Conservation (phyloP, 2,888 invertebrate genomes). For the Limnephilus rhombicus region DNA sequence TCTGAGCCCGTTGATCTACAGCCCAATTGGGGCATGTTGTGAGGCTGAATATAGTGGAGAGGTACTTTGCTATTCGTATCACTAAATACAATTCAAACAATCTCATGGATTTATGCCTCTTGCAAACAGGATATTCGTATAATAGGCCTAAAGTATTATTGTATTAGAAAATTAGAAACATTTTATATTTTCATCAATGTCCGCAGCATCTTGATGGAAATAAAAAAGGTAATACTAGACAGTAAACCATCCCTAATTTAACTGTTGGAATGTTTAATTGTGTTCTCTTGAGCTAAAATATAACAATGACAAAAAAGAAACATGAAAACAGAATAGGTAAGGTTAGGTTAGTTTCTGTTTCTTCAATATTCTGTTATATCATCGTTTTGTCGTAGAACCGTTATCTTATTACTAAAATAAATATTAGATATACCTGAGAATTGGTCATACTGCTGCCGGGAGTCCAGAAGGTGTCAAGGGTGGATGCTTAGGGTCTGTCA, state of each 20-base stretch:
- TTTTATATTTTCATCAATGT: not conserved
- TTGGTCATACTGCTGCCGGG: conserved; percentile 75
- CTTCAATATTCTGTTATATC: no score
- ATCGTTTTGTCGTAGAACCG: no score
- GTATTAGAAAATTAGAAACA: not conserved
- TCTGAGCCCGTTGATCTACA: no score
- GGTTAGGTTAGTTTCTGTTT: not conserved
- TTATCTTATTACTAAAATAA: not conserved
- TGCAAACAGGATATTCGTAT: no score
- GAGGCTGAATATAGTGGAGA: no score
- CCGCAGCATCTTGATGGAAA: not conserved
- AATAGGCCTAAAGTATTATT: not conserved
- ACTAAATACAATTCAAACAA: no score
- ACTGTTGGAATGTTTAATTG: no score
- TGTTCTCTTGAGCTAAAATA: no score
- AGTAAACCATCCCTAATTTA: no score
- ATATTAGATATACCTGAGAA: conserved; percentile 77
- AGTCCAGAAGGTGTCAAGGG: not conserved
- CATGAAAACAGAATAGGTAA: not conserved
- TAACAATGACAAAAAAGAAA: not conserved
- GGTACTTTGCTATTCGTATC: no score
- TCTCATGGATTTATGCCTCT: no score
- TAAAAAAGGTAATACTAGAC: not conserved
- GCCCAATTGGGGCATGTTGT: no score
- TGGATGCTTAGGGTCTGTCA: not conserved